Evolutionary conservation across 2,888 invertebrate genomes (phyloP).

Genomic region (Sialis lutaria): DNA sequence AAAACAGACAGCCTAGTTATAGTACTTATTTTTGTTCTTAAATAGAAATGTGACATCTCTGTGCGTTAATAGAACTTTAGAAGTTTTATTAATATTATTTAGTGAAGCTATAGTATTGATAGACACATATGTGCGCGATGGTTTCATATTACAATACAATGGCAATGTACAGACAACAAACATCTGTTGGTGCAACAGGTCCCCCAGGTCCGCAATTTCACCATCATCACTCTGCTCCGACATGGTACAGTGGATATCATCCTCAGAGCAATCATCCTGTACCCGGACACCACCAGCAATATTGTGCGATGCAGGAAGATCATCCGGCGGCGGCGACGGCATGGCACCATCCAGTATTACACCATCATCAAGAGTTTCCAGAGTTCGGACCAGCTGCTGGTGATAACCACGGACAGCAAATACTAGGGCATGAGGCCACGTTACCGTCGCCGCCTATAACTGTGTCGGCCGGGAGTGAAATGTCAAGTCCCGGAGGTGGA

Average conservation of each 20-base stretch:
- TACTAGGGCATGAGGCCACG: constrained; percentile 13
- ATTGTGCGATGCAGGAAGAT: constrained; percentile 27
- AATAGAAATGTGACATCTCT: too few species aligned
- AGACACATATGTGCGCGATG: constrained; percentile 25
- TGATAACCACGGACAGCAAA: constrained; percentile 1
- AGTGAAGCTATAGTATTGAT: too few species aligned
- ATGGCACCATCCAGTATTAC: constrained; percentile 27
- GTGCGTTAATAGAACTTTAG: too few species aligned
- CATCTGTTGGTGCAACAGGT: constrained; percentile 29
- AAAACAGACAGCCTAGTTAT: too few species aligned
- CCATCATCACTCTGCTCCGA: constrained; percentile 22
- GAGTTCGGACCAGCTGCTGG: constrained; percentile 18
- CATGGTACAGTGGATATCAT: constrained; percentile 32
- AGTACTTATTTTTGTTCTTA: too few species aligned
- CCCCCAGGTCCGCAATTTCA: constrained; percentile 38
- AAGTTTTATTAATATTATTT: too few species aligned
- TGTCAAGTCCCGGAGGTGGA: constrained; percentile 33
- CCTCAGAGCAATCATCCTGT: constrained; percentile 20
- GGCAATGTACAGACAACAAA: constrained; percentile 48
- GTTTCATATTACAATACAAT: constrained; percentile 57
- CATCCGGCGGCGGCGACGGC: constrained; percentile 14
- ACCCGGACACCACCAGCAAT: constrained; percentile 25
- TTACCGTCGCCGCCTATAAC: constrained; percentile 41
- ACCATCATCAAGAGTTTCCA: constrained; percentile 28
- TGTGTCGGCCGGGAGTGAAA: constrained; percentile 38